Percentiles rank a stretch among this genome's conserved stretches.
Evolutionary conservation across 1,140 invertebrate species (phyloP).

Genomic region (Drosophila nikananu): DNA sequence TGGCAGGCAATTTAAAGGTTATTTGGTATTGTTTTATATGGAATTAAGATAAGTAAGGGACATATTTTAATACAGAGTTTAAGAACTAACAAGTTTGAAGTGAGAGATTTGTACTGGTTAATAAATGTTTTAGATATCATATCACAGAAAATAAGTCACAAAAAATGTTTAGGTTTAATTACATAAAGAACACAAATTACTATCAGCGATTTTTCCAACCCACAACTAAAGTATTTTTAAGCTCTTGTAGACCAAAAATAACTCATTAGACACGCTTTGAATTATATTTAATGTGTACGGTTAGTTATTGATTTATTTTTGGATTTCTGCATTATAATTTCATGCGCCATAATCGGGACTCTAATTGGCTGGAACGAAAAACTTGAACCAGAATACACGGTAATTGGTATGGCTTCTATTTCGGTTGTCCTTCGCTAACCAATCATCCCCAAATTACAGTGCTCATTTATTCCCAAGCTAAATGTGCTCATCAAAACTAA

Average conservation of each 20-base stretch:
- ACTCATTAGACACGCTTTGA: constrained; percentile 8
- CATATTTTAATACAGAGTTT: neutral
- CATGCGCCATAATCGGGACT: constrained; percentile 40
- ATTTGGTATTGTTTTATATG: too few species aligned
- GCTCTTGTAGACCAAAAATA: neutral
- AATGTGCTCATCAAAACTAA: constrained; percentile 94
- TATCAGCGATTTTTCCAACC: neutral
- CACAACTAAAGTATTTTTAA: neutral
- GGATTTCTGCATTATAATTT: constrained; percentile 33
- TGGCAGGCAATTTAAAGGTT: too few species aligned
- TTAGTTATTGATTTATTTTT: constrained; percentile 44
- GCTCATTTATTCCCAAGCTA: constrained; percentile 96
- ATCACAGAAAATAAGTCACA: neutral
- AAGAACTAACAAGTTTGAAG: neutral
- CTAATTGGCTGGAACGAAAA: constrained; percentile 31
- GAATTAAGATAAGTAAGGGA: neutral
- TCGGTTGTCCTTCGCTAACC: constrained; percentile 25
- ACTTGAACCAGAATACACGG: constrained; percentile 87
- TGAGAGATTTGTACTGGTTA: too few species aligned
- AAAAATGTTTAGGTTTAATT: neutral
- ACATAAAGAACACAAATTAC: neutral
- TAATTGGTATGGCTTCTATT: constrained; percentile 84
- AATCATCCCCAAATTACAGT: constrained; percentile 88
- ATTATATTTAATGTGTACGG: constrained; percentile 12
- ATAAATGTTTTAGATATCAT: too few species aligned